Conservation (phyloP, 2,113 vertebrate species). For the Cochlearius cochlearius region DNA sequence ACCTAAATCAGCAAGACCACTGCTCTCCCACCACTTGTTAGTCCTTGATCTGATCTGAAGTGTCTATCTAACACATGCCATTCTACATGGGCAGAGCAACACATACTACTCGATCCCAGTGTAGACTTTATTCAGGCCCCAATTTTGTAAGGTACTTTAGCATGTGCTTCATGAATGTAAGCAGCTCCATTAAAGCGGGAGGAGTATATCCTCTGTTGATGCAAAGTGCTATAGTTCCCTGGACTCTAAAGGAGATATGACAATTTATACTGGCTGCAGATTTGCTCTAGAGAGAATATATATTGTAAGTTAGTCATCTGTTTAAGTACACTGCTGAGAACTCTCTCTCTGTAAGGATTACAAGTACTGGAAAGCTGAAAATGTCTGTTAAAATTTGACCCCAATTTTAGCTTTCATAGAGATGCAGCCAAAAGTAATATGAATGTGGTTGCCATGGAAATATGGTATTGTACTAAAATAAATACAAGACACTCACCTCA, state of each 20-base stretch:
- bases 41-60: neutral
- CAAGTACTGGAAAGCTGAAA: neutral
- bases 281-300: neutral
- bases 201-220: neutral
- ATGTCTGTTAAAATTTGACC: conserved; percentile 19
- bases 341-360: neutral
- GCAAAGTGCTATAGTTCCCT: neutral
- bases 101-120: neutral
- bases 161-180: neutral
- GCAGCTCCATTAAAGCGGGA: neutral
- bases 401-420: neutral
- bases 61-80: neutral
- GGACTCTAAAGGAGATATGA: neutral
- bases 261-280: neutral
- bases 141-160: neutral
- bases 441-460: neutral
- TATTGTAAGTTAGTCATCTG: neutral
- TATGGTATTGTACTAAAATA: neutral
- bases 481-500: neutral
- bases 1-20: neutral
- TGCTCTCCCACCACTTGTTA: neutral
- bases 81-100: neutral
- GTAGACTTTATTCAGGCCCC: neutral
- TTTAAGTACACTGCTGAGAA: neutral
- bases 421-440: neutral